Evolutionary conservation across 2,113 vertebrate species (phyloP), one percentile per base, ranked within the genome.

Genomic region (Zosterops japonicus): DNA sequence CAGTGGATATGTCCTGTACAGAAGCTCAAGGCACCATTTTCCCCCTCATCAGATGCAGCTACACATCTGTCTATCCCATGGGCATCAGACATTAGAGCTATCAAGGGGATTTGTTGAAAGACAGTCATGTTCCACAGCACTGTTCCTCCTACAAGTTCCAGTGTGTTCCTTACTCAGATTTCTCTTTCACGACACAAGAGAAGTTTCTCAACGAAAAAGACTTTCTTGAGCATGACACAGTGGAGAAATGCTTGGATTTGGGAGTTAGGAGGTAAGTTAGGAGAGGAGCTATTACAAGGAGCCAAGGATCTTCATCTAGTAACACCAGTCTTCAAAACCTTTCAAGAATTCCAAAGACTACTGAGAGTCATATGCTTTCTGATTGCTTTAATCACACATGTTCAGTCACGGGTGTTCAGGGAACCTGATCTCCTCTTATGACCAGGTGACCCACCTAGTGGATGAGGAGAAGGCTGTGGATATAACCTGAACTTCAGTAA

Each of bases 311-410:
- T 83, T 46, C 23, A 55, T 13, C 22, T 52, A 27, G 5, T 28
- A 82, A 69, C 8, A 28, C 5, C 4, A 5, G 2, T 36, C 67
- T 93, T 90, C n/a, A 71, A 53, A 77, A 28, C 7, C 49, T 72
- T 70, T 89, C n/a, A 59, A 78, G 72, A 95, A 61, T 47, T 60
- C 49, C 31, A 35, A 55, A 91, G n/a, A 36, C 42, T 39, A 16
- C 0, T 29, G 9, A 25, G 31, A 35, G 12, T 3, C 55, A 1
- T 12, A 20, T 6, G 2, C 14, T 56, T 90, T 67, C 25, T 46
- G 35, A 12, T 20, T 59, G 22, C 44, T 88, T 47, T 68, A 92
- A 78, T 35, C 47, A 63, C 15, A 23, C 5, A 25, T 1, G 5
- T 57, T 82, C 60, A 79, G 57, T 28, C 53, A 15, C 1, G 4